Percentiles rank a stretch among this genome's conserved stretches.
phyloP scores from a whole-genome alignment of 1,140 invertebrate species.

The Neodiprion pinetum region DNA sequence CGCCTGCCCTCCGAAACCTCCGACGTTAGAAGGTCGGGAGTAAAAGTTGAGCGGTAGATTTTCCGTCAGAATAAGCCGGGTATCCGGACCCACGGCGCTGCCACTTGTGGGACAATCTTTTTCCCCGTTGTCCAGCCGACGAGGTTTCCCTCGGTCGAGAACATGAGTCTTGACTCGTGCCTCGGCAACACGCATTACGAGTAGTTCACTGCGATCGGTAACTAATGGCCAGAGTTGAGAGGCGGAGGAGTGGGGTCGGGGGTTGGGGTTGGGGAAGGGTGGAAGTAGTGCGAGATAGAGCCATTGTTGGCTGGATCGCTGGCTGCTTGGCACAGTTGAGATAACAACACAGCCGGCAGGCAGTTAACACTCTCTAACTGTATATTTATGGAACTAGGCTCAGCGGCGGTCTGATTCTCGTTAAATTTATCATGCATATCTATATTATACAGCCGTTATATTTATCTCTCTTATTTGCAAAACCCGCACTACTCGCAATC shows the following conservation, averaged over 20 bases:
- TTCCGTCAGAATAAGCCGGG: no score
- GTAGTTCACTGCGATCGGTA: conserved; percentile 2
- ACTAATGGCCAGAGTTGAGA: not conserved
- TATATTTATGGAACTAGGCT: conserved; percentile 6
- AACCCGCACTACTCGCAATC: no score
- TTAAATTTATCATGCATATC: not conserved
- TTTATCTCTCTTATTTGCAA: no score
- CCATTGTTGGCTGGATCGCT: not conserved
- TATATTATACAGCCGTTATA: not conserved
- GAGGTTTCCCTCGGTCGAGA: not conserved
- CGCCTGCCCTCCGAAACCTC: no score
- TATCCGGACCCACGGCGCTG: no score
- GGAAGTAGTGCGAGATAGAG: not conserved
- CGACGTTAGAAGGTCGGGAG: no score
- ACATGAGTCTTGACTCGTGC: not conserved
- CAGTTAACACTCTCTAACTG: not conserved
- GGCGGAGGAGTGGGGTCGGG: not conserved
- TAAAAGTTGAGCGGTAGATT: no score
- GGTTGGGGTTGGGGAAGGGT: no score
- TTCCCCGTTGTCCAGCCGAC: not conserved
- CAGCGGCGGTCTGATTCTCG: not conserved
- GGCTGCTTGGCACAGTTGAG: not conserved
- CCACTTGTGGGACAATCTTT: not conserved
- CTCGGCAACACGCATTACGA: not conserved
- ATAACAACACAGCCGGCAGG: conserved; percentile 2